Evolutionary conservation across 2,888 invertebrate genomes (phyloP), one percentile per base, ranked within the genome.

Genomic region (Vanessa cardui): DNA sequence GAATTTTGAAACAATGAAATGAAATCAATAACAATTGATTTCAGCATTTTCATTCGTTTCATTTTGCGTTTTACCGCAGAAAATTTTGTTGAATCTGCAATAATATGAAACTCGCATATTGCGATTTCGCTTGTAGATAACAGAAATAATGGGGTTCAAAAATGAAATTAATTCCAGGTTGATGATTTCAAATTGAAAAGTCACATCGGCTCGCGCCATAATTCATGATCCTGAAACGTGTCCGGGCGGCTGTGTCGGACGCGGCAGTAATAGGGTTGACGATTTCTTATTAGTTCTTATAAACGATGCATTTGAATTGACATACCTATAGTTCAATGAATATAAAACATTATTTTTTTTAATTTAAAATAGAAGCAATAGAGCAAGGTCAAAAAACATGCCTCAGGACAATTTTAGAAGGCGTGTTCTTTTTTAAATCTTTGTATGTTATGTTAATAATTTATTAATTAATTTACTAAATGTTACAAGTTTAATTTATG

Each of bases 181-280:
- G 92, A 92, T 92, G 93, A 93, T 92, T 93, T 92, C 92, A 92
- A 93, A 93, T 93, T 93, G 93, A 93, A 93, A 93, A 93, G 93
- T 92, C 93, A 93, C 93, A 91, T 91, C 93, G 92, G 92, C 88
- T 87, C 84, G 89, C 84, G 92, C 91, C 87, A 92, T 92, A 93
- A 93, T 87, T 93, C 93, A 93, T 92, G 91, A 86, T 87, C 87
- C 89, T 90, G 91, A 91, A 92, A 92, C 92, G 92, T 91, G 90
- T 90, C 91, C 90, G 90, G 90, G 86, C 90, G 87, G 86, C 87
- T 86, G 88, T 85, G 90, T 88, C 83, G 86, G 88, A 88, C 88
- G 87, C 81, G 75, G 66, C 75, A 76, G 73, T 72, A 79, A 70
- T 78, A 90, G 92, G 91, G 91, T 74, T 92, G 88, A 81, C 85